phyloP scores from a whole-genome alignment of 2,888 invertebrate genomes.

The Tinea semifulvella region DNA sequence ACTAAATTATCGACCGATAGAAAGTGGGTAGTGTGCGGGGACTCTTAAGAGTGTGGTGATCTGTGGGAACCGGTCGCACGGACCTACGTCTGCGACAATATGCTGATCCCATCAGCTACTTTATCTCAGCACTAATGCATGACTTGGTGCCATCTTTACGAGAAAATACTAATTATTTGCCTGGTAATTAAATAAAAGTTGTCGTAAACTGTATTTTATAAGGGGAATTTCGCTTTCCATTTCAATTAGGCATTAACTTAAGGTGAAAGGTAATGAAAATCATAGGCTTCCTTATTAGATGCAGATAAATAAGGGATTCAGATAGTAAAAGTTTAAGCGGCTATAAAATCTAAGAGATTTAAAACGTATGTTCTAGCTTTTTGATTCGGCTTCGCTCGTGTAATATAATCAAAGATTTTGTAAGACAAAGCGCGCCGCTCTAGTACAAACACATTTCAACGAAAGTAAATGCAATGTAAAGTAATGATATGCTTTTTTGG shows the following conservation, averaged over 20 bases:
- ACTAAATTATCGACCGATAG: no score
- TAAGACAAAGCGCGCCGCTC: no score
- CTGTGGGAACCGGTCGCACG: conserved; percentile 13
- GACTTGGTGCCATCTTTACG: conserved; percentile 13
- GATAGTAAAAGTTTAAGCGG: background rate
- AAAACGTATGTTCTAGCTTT: no score
- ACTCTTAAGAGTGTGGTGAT: background rate
- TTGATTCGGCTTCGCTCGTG: no score
- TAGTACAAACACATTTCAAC: no score
- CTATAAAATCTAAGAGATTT: no score
- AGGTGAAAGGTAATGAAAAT: background rate
- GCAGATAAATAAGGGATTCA: background rate
- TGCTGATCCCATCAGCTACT: conserved; percentile 11
- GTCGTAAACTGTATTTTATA: conserved; percentile 4
- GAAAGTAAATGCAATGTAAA: no score
- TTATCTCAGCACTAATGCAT: conserved; percentile 11
- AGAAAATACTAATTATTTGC: conserved; percentile 11
- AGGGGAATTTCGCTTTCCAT: conserved; percentile 6
- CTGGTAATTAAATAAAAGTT: conserved; percentile 8
- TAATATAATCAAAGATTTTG: no score
- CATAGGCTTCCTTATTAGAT: conserved; percentile 4
- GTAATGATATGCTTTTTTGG: no score
- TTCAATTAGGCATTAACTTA: background rate
- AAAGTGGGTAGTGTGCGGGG: no score
- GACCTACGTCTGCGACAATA: conserved; percentile 13